These are phyloP conservation scores for Perognathus longimembris DNA, from an alignment of 2,113 vertebrate genomes.

Conservation along the genomic window DNA sequence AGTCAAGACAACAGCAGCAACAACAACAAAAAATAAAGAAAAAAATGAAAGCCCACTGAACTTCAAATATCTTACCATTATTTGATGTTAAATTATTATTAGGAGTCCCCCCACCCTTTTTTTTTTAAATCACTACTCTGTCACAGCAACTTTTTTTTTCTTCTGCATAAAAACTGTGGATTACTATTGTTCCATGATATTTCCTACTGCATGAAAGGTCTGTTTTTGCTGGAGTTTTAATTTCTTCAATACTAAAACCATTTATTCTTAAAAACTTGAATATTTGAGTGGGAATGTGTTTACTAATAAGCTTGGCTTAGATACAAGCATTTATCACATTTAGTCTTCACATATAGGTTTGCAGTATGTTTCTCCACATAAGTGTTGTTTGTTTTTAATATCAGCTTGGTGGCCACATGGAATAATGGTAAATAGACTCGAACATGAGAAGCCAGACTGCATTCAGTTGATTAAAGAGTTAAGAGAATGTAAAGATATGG, in stretches of 20 bases:
- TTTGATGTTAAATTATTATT: not conserved
- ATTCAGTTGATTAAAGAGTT: not conserved
- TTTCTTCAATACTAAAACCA: constrained; percentile 39
- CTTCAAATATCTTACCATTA: constrained; percentile 41
- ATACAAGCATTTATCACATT: constrained; percentile 27
- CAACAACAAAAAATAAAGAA: no score
- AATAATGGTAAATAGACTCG: constrained; percentile 7
- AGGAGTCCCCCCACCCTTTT: not conserved
- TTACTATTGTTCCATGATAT: not conserved
- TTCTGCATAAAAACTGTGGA: not conserved
- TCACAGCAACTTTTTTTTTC: not conserved
- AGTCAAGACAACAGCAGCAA: no score
- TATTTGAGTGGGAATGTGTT: constrained; percentile 28
- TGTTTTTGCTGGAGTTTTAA: constrained; percentile 8
- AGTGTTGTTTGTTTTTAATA: not conserved
- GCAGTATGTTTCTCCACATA: not conserved
- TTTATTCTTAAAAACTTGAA: constrained; percentile 45
- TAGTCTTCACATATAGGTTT: constrained; percentile 29
- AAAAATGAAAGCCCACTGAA: no score
- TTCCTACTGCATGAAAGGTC: constrained; percentile 9
- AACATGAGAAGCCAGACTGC: constrained; percentile 30
- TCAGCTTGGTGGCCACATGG: not conserved
- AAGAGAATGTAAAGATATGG: constrained; percentile 35
- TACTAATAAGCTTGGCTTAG: not conserved
- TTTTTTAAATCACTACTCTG: not conserved